Evolutionary conservation across 2,797 vertebrate species (phyloP).

Genomic region (Chloroceryle inda): DNA sequence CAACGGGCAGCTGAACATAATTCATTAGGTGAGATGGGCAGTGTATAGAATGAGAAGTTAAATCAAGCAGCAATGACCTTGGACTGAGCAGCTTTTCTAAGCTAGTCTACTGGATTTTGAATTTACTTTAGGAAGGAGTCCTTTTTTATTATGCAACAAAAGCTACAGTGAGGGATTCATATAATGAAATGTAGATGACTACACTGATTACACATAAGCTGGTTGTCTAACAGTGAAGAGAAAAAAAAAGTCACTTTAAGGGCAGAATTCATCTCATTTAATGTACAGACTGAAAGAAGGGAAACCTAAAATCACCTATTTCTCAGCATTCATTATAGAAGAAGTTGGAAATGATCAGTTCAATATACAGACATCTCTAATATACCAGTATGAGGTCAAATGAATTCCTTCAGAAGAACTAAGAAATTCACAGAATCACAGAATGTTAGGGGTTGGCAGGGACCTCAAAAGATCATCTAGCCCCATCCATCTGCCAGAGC

Average conservation of each 20-base stretch:
- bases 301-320: background rate
- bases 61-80: constrained; percentile 61
- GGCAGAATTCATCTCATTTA: background rate
- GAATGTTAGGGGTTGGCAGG: too few relatives aligned
- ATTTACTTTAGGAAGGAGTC: background rate
- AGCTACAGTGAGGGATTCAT: background rate
- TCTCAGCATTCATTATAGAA: background rate
- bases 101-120: background rate
- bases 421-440: background rate
- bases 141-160: background rate
- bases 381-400: background rate
- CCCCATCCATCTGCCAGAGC: too few relatives aligned
- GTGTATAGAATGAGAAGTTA: constrained; percentile 9
- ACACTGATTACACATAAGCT: background rate
- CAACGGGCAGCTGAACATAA: constrained; percentile 51
- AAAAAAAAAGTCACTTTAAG: background rate
- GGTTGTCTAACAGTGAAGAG: background rate
- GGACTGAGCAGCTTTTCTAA: background rate
- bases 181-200: background rate
- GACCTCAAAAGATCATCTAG: too few relatives aligned
- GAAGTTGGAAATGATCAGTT: background rate
- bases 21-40: constrained; percentile 14
- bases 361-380: background rate
- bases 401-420: background rate
- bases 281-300: background rate